Evolutionary conservation across 1,140 invertebrate species (phyloP), one percentile per base, ranked within the genome.

Genomic region (Ceratitis capitata): DNA sequence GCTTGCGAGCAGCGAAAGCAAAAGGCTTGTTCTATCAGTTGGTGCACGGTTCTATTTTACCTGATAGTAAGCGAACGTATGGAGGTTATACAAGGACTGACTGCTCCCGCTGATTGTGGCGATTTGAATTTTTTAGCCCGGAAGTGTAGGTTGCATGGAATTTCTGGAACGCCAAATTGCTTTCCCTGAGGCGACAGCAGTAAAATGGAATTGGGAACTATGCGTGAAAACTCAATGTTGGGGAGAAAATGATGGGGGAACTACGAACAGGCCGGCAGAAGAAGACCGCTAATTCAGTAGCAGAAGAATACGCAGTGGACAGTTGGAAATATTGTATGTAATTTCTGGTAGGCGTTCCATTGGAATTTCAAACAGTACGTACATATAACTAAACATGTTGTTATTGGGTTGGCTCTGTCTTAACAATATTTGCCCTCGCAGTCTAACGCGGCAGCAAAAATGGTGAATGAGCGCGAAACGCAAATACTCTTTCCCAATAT

Each of bases 301-400:
- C 10, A 7, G 47, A 49, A 49, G 14, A 49, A 14, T 1, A 19
- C 51, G 16, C 32, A 69, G 29, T 6, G 32, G 32, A 7, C 32
- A 69, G 39, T 39, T 42, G 35, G 39, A 45, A 78, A 78, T 19
- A 0, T 42, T 9, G n/a, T 45, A 35, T 19, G n/a, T 45, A 78
- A 35, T 47, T 45, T 42, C 39, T 88, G 85, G 89, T 89, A 88
- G 89, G 89, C 89, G 89, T 86, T 89, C 87, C 89, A 82, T 89
- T 89, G 87, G 87, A 88, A 85, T 87, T 86, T 86, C 86, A 78
- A 84, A 32, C 29, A 45, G 61, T 86, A 89, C 10, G 26, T 7
- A 42, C 69, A 39, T 45, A n/a, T n/a, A n/a, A n/a, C 9, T 1
- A 14, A 45, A 9, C 69, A 45, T 14, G 5, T n/a, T 12, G 12